phyloP scores from a whole-genome alignment of 2,888 invertebrate genomes.

The Anodontia alba region DNA sequence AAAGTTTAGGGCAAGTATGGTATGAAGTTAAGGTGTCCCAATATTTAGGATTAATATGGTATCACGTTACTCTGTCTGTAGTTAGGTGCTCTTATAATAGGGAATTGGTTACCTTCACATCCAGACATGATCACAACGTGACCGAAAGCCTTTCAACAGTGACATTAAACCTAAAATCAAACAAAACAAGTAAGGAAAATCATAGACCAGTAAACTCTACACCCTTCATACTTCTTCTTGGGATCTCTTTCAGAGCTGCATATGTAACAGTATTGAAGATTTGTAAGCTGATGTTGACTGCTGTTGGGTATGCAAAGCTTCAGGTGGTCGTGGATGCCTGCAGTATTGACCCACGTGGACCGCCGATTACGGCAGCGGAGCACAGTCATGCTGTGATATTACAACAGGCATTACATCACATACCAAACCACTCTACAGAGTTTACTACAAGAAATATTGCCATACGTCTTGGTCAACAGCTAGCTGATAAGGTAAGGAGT shows the following conservation, averaged over 20 bases:
- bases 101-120: too few relatives aligned
- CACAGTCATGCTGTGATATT: conserved; percentile 87
- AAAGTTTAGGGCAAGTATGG: too few relatives aligned
- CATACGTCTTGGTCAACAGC: conserved; percentile 91
- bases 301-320: conserved; percentile 90
- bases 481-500: conserved; percentile 90
- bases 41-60: too few relatives aligned
- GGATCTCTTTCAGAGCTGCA: conserved; percentile 91
- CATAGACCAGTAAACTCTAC: too few relatives aligned
- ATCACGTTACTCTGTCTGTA: too few relatives aligned
- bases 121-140: too few relatives aligned
- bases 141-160: too few relatives aligned
- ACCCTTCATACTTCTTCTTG: too few relatives aligned
- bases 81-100: too few relatives aligned
- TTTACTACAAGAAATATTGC: conserved; percentile 93
- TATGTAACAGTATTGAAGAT: conserved; percentile 95
- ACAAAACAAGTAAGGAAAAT: too few relatives aligned
- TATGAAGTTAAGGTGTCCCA: too few relatives aligned
- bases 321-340: conserved; percentile 85
- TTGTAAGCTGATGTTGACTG: conserved; percentile 94
- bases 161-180: too few relatives aligned
- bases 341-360: conserved; percentile 88
- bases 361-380: conserved; percentile 82
- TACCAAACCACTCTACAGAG: conserved; percentile 94
- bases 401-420: conserved; percentile 93